A percentile compares a stretch with the other conserved stretches of the same genome.
Evolutionary conservation across 92 coral and sea anemone species (phyloP).

Genomic region (Desmophyllum pertusum): DNA sequence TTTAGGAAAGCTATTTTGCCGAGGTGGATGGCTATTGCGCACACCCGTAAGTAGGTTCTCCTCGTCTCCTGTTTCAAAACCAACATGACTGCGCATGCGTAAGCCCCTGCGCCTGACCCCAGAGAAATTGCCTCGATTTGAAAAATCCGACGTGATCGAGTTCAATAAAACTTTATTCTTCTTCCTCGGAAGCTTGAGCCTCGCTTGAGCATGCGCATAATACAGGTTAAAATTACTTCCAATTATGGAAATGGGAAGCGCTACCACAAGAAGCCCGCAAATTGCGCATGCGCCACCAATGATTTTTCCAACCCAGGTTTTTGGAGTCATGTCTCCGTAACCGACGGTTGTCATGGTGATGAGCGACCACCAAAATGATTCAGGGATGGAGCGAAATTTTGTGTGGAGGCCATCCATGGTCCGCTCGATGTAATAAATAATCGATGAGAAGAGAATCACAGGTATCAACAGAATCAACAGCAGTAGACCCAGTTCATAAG

Average conservation of each 20-base stretch:
- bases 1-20: constrained; percentile 26
- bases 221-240: constrained; percentile 87
- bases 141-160: constrained; percentile 74
- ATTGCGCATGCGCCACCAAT: constrained; percentile 87
- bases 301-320: constrained; percentile 76
- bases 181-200: constrained; percentile 80
- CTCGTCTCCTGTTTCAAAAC: constrained; percentile 41
- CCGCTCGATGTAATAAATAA: constrained; percentile 81
- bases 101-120: constrained; percentile 62
- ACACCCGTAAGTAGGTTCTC: constrained; percentile 1
- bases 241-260: constrained; percentile 88
- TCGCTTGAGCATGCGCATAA: constrained; percentile 91
- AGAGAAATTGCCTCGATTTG: constrained; percentile 44
- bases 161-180: constrained; percentile 64
- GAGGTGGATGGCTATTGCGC: neutral
- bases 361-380: constrained; percentile 92
- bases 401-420: constrained; percentile 53
- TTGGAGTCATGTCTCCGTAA: constrained; percentile 85
- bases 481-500: constrained; percentile 88
- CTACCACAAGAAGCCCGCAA: constrained; percentile 86
- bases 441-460: constrained; percentile 85
- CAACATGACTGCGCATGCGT: constrained; percentile 62
- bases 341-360: constrained; percentile 95
- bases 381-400: constrained; percentile 89
- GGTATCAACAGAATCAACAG: constrained; percentile 84